Percentiles rank a stretch among this genome's conserved stretches.
Conservation (phyloP, 2,888 invertebrate species). For the Hyposoter didymator region DNA sequence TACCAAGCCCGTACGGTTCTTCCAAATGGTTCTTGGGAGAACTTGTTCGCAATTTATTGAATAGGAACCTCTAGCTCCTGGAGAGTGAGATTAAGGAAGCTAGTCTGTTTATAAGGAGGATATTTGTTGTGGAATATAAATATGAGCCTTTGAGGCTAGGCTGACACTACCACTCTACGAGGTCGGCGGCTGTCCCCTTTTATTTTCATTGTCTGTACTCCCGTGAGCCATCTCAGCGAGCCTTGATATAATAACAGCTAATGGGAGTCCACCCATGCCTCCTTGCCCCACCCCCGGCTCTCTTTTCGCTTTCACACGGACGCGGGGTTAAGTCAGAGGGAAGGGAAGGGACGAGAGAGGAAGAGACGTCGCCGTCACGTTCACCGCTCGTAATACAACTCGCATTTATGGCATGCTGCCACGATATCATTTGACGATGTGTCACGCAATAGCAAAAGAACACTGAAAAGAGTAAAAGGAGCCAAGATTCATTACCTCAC, state of each 20-base stretch:
- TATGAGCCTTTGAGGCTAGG: conserved; percentile 16
- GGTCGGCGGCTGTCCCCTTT: conserved; percentile 19
- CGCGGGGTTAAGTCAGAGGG: conserved; percentile 15
- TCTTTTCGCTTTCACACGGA: conserved; percentile 34
- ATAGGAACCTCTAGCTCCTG: neutral
- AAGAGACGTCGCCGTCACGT: conserved; percentile 61
- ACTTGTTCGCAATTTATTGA: neutral
- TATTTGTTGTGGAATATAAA: neutral
- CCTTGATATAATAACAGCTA: conserved; percentile 63
- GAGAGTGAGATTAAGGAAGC: neutral
- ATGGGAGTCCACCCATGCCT: conserved; percentile 52
- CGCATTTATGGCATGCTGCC: conserved; percentile 64
- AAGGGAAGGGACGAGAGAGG: neutral
- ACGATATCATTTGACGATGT: conserved; percentile 65
- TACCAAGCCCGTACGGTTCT: neutral
- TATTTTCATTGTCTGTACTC: conserved; percentile 39
- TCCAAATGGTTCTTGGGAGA: neutral
- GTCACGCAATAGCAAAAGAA: conserved; percentile 57
- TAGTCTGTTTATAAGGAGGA: neutral
- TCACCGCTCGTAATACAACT: conserved; percentile 45
- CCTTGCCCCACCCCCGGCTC: conserved; percentile 13
- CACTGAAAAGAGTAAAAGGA: conserved; percentile 14
- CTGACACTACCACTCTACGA: conserved; percentile 40
- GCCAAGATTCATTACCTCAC: conserved; percentile 50
- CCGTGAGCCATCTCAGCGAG: conserved; percentile 37